phyloP scores from a whole-genome alignment of 1,140 invertebrate genomes.

The Caenorhabditis tropicalis region DNA sequence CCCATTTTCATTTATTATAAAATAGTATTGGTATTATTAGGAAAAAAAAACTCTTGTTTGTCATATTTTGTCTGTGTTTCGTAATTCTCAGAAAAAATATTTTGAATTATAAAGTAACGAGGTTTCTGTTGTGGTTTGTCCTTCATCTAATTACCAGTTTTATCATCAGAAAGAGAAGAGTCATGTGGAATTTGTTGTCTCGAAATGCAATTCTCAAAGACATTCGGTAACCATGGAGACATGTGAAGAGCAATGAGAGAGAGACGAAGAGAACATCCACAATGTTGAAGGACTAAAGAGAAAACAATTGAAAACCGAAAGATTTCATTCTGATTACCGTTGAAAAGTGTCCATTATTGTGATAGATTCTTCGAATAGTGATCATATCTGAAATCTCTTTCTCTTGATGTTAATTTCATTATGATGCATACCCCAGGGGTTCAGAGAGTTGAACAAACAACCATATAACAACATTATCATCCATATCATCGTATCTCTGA shows the following conservation, averaged over 20 bases:
- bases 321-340: not conserved
- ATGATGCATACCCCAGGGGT: not conserved
- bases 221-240: constrained; percentile 31
- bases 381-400: not conserved
- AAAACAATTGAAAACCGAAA: not conserved
- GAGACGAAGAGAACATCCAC: not conserved
- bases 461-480: not conserved
- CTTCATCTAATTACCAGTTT: constrained; percentile 4
- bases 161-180: not conserved
- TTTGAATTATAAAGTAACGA: too few species aligned
- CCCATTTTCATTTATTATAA: too few species aligned
- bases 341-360: not conserved
- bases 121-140: too few species aligned
- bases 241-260: not conserved
- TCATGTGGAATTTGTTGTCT: constrained; percentile 7
- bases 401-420: not conserved
- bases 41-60: too few species aligned
- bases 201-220: not conserved
- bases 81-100: too few species aligned
- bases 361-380: not conserved
- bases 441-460: not conserved
- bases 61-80: too few species aligned
- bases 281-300: not conserved
- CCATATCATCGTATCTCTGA: constrained; percentile 12
- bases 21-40: too few species aligned